Conservation (phyloP, 2,113 vertebrate genomes). For the Hemichromis elongatus region DNA sequence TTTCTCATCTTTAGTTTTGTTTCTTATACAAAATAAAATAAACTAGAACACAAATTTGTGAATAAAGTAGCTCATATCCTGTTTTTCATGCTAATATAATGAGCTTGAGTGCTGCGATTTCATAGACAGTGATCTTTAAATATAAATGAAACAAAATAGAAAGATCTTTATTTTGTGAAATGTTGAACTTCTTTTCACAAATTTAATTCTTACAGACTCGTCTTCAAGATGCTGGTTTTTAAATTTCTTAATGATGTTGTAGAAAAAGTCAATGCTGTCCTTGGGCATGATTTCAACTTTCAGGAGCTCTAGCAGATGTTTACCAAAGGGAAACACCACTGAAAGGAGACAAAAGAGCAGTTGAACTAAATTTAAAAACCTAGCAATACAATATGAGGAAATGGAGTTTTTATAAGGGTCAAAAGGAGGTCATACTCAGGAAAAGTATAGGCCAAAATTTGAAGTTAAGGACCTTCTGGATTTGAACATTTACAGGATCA, state of each 20-base stretch:
- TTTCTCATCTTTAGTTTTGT: not conserved
- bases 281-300: not conserved
- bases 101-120: not conserved
- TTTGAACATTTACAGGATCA: conserved; percentile 72
- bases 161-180: not conserved
- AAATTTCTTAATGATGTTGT: conserved; percentile 40
- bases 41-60: not conserved
- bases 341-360: not conserved
- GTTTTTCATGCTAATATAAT: not conserved
- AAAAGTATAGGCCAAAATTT: conserved; percentile 36
- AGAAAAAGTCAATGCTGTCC: conserved; percentile 37
- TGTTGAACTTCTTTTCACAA: not conserved
- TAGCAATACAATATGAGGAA: not conserved
- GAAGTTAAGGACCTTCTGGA: conserved; percentile 62
- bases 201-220: not conserved
- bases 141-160: not conserved
- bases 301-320: not conserved
- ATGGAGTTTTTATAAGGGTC: not conserved
- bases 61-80: not conserved
- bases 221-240: conserved; percentile 32
- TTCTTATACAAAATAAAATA: not conserved
- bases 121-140: not conserved
- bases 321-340: conserved; percentile 38
- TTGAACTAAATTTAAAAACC: not conserved
- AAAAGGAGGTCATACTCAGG: not conserved